Evolutionary conservation across 35 echinoderm and acorn worm species (phyloP).

Genomic region (Hemicentrotus pulcherrimus): DNA sequence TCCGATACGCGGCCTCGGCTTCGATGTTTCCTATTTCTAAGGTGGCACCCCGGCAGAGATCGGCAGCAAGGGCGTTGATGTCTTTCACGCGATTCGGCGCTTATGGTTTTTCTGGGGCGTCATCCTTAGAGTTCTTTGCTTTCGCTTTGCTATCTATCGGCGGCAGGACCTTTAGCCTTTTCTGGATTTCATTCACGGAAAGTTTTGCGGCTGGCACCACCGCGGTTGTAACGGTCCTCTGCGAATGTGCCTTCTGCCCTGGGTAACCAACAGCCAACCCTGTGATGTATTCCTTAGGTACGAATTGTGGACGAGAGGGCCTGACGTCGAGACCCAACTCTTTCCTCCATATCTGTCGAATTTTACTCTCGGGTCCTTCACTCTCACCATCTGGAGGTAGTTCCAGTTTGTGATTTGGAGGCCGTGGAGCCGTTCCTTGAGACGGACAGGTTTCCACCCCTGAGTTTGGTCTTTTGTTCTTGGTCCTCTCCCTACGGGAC

Average conservation of each 20-base stretch:
- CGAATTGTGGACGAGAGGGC: neutral
- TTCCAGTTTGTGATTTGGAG: neutral
- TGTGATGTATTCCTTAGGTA: slow-evolving; percentile 38
- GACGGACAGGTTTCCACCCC: neutral
- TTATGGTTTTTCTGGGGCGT: neutral
- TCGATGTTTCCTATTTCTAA: neutral
- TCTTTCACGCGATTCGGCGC: neutral
- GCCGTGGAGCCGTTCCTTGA: neutral
- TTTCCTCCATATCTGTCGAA: slow-evolving; percentile 41
- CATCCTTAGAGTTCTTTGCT: neutral
- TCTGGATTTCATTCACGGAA: neutral
- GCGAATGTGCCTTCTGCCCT: neutral
- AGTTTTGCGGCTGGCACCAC: neutral
- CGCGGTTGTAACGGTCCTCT: neutral
- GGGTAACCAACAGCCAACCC: slow-evolving; percentile 17
- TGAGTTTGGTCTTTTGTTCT: neutral
- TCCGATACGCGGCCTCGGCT: neutral
- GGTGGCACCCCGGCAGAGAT: neutral
- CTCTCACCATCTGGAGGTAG: neutral
- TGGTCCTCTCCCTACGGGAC: neutral
- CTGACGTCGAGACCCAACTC: slow-evolving; percentile 25
- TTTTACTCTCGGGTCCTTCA: slow-evolving; percentile 26
- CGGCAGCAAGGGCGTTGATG: neutral
- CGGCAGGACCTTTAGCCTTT: neutral
- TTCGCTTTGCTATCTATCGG: slow-evolving; percentile 1